Base-by-base conservation (phyloP, 2,113 vertebrate genomes). In the Dryoscopus gambensis region DNA sequence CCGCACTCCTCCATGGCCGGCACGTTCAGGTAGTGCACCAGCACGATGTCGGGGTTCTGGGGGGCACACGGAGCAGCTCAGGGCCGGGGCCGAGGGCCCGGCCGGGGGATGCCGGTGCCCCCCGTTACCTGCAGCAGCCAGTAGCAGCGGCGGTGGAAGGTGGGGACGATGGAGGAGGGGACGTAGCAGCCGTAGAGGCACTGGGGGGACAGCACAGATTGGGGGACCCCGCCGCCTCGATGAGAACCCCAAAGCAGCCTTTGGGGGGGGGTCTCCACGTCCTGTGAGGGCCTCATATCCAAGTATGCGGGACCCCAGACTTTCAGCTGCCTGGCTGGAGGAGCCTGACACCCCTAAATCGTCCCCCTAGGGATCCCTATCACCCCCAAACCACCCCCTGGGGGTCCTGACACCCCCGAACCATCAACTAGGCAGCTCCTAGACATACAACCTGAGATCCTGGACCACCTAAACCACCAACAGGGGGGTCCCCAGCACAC, bases 71-170 rank as follows among this genome's bases (percentile, higher is more conserved):
- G 17, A 30, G 10, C 2, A 6, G 39, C 7, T 55, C 7, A 7
- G n/a, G 33, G 33, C 6, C 3, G 8, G 31, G 35, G 6, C 47
- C 2, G 3, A 12, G 37, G 50, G 4, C 6, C 20, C 7, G 31
- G 15, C 7, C 8, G 31, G 17, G 35, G 33, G 56, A 25, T 37
- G 33, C 68, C 9, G 1, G 47, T 7, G 39, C 39, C 39, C 81
- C 50, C 59, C 22, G 6, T 56, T 74, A 56, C 82, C 82, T 75
- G 83, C 60, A 75, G 83, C 24, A 85, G 82, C 83, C 83, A 85
- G 50, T 85, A 85, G 71, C 83, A 85, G 83, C 83, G 83, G 52
- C 83, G 83, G 44, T 85, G 83, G 83, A 85, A 86, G 62, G 83
- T 86, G 62, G 83, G 83, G 2, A 86, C 62, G 2, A 86, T 86